These are phyloP conservation scores for Cygnus buccinator DNA, from an alignment of 2,113 vertebrate species.

Conservation along the genomic window DNA sequence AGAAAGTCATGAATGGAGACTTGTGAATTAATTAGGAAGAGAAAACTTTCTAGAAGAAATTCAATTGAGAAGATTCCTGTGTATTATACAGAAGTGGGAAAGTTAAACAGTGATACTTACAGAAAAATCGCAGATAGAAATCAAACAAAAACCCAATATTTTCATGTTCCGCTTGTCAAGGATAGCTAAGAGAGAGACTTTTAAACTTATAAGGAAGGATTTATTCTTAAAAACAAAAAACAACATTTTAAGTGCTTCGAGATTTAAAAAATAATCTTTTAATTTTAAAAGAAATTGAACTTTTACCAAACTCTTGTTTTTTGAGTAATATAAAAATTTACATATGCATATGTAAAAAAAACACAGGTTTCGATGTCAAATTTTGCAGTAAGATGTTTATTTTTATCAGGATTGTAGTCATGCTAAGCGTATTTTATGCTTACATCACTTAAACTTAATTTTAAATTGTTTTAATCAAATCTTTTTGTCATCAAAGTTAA, in stretches of 20 bases:
- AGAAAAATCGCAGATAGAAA: neutral
- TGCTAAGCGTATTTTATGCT: neutral
- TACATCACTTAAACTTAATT: neutral
- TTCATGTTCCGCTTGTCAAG: neutral
- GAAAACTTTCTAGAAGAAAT: neutral
- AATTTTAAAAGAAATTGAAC: neutral
- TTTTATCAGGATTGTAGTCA: neutral
- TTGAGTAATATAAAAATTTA: neutral
- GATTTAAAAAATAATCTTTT: neutral
- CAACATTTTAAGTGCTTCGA: neutral
- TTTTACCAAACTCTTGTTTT: neutral
- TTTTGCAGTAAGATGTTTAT: neutral
- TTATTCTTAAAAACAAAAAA: neutral
- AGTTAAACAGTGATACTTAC: neutral
- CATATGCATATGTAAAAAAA: neutral
- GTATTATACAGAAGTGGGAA: neutral
- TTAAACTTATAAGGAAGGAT: neutral
- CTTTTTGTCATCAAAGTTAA: neutral
- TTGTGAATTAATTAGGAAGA: neutral
- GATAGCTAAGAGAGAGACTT: neutral
- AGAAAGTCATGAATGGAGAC: neutral
- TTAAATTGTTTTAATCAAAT: neutral
- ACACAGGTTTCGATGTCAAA: neutral
- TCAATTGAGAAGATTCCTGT: neutral
- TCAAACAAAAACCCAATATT: neutral